These are phyloP conservation scores for Eupeodes corollae DNA, from an alignment of 1,140 invertebrate genomes.

Conservation along the genomic window DNA sequence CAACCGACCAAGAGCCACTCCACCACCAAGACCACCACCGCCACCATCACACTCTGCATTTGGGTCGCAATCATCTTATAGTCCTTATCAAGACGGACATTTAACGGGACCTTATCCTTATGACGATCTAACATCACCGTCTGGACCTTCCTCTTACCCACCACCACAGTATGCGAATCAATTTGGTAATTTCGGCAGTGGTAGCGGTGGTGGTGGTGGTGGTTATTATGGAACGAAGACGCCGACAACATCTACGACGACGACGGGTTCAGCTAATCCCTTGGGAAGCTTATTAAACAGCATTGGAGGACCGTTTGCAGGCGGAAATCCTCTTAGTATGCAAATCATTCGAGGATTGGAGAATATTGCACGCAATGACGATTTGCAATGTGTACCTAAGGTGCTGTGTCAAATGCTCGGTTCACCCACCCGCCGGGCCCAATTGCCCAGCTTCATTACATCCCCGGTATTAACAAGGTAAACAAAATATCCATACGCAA, in stretches of 20 bases:
- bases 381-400: constrained; percentile 62
- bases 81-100: constrained; percentile 6
- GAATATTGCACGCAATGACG: constrained; percentile 62
- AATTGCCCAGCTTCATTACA: constrained; percentile 45
- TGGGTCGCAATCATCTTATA: background rate
- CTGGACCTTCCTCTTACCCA: constrained; percentile 14
- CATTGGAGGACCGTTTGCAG: constrained; percentile 8
- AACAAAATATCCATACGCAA: too few relatives aligned
- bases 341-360: constrained; percentile 47
- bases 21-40: background rate
- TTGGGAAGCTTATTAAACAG: constrained; percentile 28
- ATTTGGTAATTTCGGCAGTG: constrained; percentile 32
- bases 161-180: constrained; percentile 32
- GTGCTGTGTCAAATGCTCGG: constrained; percentile 64
- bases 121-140: too few relatives aligned
- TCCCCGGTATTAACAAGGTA: constrained; percentile 55
- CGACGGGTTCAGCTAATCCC: constrained; percentile 10
- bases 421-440: constrained; percentile 41
- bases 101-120: constrained; percentile 24
- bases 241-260: constrained; percentile 13
- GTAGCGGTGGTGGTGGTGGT: constrained; percentile 16
- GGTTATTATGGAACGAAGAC: constrained; percentile 9
- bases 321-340: constrained; percentile 22
- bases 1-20: background rate
- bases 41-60: background rate